Evolutionary conservation across 2,797 vertebrate genomes (phyloP).

Genomic region (Molothrus ater): DNA sequence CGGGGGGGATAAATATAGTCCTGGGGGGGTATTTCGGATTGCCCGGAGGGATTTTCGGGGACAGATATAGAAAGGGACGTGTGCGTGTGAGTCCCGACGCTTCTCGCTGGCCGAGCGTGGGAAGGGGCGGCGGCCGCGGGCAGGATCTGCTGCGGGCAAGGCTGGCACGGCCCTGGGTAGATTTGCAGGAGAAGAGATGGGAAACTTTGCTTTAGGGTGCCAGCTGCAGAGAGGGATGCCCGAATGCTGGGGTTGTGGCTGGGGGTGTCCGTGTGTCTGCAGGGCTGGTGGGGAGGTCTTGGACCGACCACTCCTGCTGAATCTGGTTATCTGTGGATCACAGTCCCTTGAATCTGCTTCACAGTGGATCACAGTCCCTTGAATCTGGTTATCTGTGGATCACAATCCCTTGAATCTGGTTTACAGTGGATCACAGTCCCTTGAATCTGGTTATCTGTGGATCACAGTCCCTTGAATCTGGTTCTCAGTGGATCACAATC

Average conservation of each 20-base stretch:
- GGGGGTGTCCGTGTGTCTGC: fast-evolving
- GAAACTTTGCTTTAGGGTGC: background rate
- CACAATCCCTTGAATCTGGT: too few relatives aligned
- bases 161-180: fast-evolving
- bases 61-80: background rate
- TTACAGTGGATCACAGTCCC: too few relatives aligned
- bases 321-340: background rate
- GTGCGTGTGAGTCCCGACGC: background rate
- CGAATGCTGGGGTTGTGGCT: fast-evolving
- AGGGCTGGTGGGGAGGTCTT: fast-evolving
- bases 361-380: too few relatives aligned
- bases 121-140: background rate
- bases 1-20: background rate
- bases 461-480: too few relatives aligned
- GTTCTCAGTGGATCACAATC: too few relatives aligned
- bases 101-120: background rate
- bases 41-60: background rate
- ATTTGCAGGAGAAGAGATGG: background rate
- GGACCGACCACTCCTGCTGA: background rate
- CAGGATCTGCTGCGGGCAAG: background rate
- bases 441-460: too few relatives aligned
- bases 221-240: fast-evolving
- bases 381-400: too few relatives aligned
- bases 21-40: background rate
- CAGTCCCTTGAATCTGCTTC: too few relatives aligned